Base-by-base conservation (phyloP, 2,113 vertebrate species). In the Xenopus borealis region DNA sequence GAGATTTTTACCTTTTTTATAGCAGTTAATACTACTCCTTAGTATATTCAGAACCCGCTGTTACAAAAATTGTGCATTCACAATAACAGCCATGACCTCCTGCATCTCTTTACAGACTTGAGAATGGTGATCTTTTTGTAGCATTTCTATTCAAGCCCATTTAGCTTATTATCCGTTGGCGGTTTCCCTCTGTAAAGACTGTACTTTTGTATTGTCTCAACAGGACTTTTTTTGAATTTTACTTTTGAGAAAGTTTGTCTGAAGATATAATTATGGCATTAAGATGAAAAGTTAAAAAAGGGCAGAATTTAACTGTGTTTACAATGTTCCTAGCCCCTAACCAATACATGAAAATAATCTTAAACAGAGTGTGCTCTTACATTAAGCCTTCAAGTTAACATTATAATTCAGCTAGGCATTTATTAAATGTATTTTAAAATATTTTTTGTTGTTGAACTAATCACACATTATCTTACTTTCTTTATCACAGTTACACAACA, bases 211-310 rank as follows among this genome's bases (percentile, higher is more conserved):
- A 12, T 62, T 33, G 58, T 75, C 44, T 40, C 72, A 67, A 50
- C 64, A 65, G 62, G 71, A 12, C 45, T 40, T 16, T 55, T 12
- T 19, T 27, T 53, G 5, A 1, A 11, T 17, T 23, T 58, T 50
- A 45, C 52, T 67, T 27, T 66, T 61, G 53, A 74, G 9, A 61
- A 74, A 74, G 53, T 75, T 62, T 2, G 20, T 19, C 65, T 66
- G 40, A 58, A 66, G 52, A 66, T 66, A 58, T 66, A 68, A 75
- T 75, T 68, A 40, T 75, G 23, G 55, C 14, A 68, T 67, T 68
- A 62, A 40, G 44, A 27, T 23, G 14, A 61, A 50, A 33, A 40
- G 6, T 4, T 27, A 27, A 2, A 27, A 55, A 13, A 73, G 23
- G 23, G 23, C 23, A 27, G 23, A 27, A 27, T 3, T 12, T 13